Evolutionary conservation across 1,140 invertebrate genomes (phyloP).

Genomic region (Drosophila ficusphila): DNA sequence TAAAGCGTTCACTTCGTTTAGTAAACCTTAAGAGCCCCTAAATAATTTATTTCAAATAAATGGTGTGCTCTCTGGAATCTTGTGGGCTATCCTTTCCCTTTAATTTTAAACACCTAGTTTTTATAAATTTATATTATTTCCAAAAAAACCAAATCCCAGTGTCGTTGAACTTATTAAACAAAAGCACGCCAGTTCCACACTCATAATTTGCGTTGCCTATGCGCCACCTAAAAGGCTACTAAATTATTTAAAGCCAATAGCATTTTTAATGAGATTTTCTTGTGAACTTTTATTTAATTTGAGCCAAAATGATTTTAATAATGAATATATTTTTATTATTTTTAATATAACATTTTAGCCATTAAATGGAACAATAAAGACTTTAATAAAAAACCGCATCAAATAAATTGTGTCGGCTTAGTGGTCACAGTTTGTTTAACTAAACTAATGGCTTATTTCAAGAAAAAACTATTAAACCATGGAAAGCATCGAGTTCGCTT

Average conservation of each 20-base stretch:
- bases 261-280: background rate
- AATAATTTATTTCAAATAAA: background rate
- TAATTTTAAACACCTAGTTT: too few relatives aligned
- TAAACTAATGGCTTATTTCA: background rate
- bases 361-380: background rate
- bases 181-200: background rate
- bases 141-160: too few relatives aligned
- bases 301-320: background rate
- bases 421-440: background rate
- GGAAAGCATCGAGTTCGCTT: background rate
- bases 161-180: background rate
- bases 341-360: background rate
- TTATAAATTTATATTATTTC: too few relatives aligned
- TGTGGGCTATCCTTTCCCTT: too few relatives aligned
- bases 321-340: background rate
- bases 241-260: background rate
- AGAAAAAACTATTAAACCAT: background rate
- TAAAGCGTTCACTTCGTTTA: background rate
- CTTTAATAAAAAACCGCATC: background rate
- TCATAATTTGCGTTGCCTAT: background rate
- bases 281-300: background rate
- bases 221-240: background rate
- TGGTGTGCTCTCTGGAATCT: too few relatives aligned
- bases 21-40: background rate
- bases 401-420: background rate